These are phyloP conservation scores for Emys orbicularis DNA, from an alignment of 2,797 vertebrate genomes.

Conservation along the genomic window DNA sequence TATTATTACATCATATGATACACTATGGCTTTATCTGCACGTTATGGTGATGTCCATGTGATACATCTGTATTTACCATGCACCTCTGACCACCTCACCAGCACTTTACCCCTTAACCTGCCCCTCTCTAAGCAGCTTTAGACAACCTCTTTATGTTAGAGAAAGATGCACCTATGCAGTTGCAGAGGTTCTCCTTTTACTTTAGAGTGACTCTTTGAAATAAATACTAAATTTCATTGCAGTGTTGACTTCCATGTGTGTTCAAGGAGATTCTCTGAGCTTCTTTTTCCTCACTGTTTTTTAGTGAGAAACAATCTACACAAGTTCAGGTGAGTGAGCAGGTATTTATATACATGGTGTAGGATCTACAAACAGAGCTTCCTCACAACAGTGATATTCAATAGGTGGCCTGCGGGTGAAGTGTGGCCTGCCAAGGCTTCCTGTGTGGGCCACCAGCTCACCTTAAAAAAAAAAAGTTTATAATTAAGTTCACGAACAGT, in stretches of 20 bases:
- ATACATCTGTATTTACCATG: too few relatives aligned
- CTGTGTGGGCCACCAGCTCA: background rate
- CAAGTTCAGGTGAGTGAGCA: background rate
- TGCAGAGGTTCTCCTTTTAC: rapidly evolving
- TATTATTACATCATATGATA: background rate
- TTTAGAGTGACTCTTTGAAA: rapidly evolving
- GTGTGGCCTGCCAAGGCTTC: background rate
- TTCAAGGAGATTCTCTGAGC: background rate
- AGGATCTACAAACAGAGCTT: background rate
- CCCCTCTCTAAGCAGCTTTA: conserved; percentile 8
- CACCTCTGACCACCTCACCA: background rate
- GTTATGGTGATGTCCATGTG: background rate
- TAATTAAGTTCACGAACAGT: background rate
- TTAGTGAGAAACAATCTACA: background rate
- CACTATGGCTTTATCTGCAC: background rate
- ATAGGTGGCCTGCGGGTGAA: background rate
- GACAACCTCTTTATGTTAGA: background rate
- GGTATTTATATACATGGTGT: background rate
- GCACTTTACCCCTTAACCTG: background rate
- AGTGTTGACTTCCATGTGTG: background rate
- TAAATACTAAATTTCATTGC: background rate
- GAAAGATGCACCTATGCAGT: background rate
- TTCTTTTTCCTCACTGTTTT: too few relatives aligned
- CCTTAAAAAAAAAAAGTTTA: background rate
- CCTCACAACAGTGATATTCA: background rate